A percentile compares a stretch with the other conserved stretches of the same genome.
phyloP scores from a whole-genome alignment of 2,797 vertebrate genomes.

The Amblyraja radiata region DNA sequence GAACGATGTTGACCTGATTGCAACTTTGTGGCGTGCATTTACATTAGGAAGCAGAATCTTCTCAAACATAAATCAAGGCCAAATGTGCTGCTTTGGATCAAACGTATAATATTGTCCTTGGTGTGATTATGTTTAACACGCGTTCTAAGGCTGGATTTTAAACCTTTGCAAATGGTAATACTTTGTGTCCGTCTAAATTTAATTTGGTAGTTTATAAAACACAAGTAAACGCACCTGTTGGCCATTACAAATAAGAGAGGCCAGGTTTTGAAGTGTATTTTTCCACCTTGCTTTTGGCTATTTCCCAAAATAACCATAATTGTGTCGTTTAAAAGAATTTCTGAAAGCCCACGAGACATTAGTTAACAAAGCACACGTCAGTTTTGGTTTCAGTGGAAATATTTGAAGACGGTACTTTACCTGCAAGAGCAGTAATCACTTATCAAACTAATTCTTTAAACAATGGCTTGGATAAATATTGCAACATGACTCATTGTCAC shows the following conservation, averaged over 20 bases:
- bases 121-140: neutral
- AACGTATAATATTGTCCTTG: too few species aligned
- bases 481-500: too few species aligned
- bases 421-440: too few species aligned
- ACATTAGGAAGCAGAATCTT: neutral
- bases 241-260: neutral
- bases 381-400: too few species aligned
- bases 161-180: neutral
- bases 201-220: neutral
- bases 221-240: neutral
- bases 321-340: too few species aligned
- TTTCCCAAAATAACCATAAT: too few species aligned
- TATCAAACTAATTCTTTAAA: neutral
- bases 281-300: neutral
- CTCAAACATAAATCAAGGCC: neutral
- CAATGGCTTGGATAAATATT: neutral
- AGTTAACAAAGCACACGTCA: too few species aligned
- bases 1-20: neutral
- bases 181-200: neutral
- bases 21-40: neutral
- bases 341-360: too few species aligned
- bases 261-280: neutral
- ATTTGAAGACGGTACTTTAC: too few species aligned
- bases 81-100: neutral
- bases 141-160: neutral